These are phyloP conservation scores for Strix occidentalis DNA, from an alignment of 2,797 vertebrate species.

Conservation along the genomic window DNA sequence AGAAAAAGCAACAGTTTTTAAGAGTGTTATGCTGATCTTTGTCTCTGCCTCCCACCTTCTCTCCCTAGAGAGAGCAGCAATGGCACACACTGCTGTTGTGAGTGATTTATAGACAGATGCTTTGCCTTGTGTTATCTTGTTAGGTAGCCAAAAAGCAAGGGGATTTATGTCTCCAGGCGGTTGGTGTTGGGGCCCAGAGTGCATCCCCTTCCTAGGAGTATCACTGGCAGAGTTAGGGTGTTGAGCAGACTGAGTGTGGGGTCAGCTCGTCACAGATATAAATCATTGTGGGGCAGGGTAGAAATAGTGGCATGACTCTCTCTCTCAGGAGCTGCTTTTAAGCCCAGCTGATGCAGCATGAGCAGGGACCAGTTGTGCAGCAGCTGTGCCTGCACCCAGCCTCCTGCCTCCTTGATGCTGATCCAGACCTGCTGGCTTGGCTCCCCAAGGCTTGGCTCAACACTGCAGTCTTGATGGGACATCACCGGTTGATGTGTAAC, in stretches of 20 bases:
- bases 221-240: not conserved
- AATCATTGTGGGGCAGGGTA: not conserved
- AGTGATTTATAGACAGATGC: not conserved
- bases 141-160: not conserved
- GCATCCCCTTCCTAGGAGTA: not conserved
- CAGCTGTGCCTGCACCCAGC: not conserved
- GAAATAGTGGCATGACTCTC: rapidly evolving
- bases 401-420: not conserved
- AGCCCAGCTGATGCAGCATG: rapidly evolving
- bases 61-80: not conserved
- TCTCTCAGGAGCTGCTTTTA: not conserved
- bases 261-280: not conserved
- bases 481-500: rapidly evolving
- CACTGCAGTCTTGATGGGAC: not conserved
- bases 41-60: not conserved
- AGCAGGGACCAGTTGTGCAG: not conserved
- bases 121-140: not conserved
- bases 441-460: not conserved
- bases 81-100: not conserved
- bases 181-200: not conserved
- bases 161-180: not conserved
- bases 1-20: not conserved
- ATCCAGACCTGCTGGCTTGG: not conserved
- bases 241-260: rapidly evolving
- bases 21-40: not conserved